Evolutionary conservation across 2,888 invertebrate genomes (phyloP), one percentile per base, ranked within the genome.

Genomic region (Tubulanus polymorphus): DNA sequence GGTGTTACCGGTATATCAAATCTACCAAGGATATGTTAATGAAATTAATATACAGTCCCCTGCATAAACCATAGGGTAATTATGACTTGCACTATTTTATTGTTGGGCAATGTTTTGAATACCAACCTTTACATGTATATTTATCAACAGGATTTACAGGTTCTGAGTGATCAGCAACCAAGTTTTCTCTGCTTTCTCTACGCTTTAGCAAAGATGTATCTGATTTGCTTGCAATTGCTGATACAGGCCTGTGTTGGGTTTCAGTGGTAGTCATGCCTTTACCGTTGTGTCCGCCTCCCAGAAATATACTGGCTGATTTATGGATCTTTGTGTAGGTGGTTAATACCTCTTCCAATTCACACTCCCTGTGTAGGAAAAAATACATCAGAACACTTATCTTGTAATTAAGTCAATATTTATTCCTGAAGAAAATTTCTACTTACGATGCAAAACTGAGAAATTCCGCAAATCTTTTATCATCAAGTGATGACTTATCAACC

Each of bases 291-390:
- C 48, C 41, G n/a, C 73, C 68, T 27, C 77, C 76, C 29, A 78
- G 67, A 57, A 78, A 78, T 51, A 78, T 77, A 57, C 75, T 74
- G 29, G 78, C 78, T 23, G 77, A 77, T 51, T 76, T 76, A 64
- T 77, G 76, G 37, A 77, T 70, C 63, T 75, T 75, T 29, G 79
- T 79, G 63, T 78, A 79, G 1, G 76, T 75, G 12, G 79, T 79
- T 37, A 79, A 64, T 3, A 79, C 74, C 59, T 76, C 74, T 58
- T 79, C 79, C 47, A 79, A 61, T 53, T 79, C 78, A 35, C 65
- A 69, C 61, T 79, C 79, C 61, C 76, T 76, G 66, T 20, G 55
- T 56, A 46, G 12, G 29, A 54, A 51, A 55, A 52, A 20, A 20
- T 26, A 29, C 27, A 10, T 51, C 18, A 15, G 12, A 35, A 35